Base-by-base conservation (phyloP, 2,113 vertebrate species). In the Aptenodytes forsteri region DNA sequence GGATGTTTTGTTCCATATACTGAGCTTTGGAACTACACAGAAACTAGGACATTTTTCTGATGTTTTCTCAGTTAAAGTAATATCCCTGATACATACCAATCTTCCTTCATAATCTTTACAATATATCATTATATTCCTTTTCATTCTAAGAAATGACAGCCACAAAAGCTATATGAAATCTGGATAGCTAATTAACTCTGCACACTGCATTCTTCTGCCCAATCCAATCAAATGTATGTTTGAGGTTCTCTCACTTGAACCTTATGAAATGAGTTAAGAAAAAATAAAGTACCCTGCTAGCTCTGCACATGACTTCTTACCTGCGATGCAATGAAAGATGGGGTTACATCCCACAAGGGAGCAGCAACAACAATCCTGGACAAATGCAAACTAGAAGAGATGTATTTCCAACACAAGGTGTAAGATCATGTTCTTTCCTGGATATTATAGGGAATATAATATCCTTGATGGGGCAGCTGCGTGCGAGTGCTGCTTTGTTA, bases 41-140 rank as follows among this genome's bases (percentile, higher is more conserved):
- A 96, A 97, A 97, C 76, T 93, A 87, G 95, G 92, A 78, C 81
- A 79, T 73, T 85, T 91, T 95, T 92, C 93, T 96, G 82, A 54
- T 90, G 6, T 29, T 89, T 94, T 90, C 78, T 64, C 77, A 90
- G 71, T 90, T 97, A 89, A 87, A 97, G 83, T 90, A 93, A 92
- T 93, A 95, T 90, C 91, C 64, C 84, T 89, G 64, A 83, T 93
- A 94, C 49, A 44, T 44, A 92, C 56, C 67, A 44, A 71, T 89
- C 88, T 95, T 89, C 70, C 52, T 76, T 92, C 88, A 52, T 96
- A 92, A 95, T 96, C 94, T 97, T 88, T 73, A 78, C 79, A 90
- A 83, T 69, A n/a, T 75, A 83, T 87, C 87, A 75, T 95, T 93
- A 64, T 69, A 91, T 65, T 75, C 79, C 69, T 79, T 90, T 93